Evolutionary conservation across 2,797 vertebrate species (phyloP).

Genomic region (Pampus argenteus): DNA sequence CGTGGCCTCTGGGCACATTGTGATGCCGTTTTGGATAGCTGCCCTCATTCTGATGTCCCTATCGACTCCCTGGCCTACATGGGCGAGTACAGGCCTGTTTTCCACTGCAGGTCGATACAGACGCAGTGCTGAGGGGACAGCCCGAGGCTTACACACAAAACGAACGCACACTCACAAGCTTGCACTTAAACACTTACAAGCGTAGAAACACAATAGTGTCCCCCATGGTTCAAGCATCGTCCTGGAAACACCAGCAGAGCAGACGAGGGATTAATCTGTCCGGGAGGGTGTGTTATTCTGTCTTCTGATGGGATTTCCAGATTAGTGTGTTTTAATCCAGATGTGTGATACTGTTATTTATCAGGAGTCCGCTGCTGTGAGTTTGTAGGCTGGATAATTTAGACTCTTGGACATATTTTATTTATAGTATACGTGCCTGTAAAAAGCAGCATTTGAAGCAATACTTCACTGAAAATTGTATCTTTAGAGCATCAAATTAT

Average conservation of each 20-base stretch:
- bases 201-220: conserved; percentile 61
- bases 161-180: conserved; percentile 45
- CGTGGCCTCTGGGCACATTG: conserved; percentile 68
- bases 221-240: conserved; percentile 36
- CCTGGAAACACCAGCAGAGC: conserved; percentile 32
- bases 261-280: conserved; percentile 50
- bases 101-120: conserved; percentile 76
- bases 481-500: not conserved
- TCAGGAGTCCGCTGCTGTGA: not conserved
- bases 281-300: conserved; percentile 12
- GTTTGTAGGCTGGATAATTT: conserved; percentile 3
- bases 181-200: conserved; percentile 67
- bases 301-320: conserved; percentile 57
- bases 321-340: conserved; percentile 58
- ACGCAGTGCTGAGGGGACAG: conserved; percentile 71
- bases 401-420: no score
- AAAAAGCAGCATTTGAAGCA: not conserved
- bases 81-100: conserved; percentile 70
- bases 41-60: conserved; percentile 78
- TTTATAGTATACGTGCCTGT: no score
- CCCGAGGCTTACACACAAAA: conserved; percentile 58
- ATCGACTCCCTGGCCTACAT: conserved; percentile 80
- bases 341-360: conserved; percentile 43
- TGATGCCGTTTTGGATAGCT: conserved; percentile 71
- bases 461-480: no score